Base-by-base conservation (phyloP, 64 coral and sea anemone genomes). In the Dendronephthya gigantea region DNA sequence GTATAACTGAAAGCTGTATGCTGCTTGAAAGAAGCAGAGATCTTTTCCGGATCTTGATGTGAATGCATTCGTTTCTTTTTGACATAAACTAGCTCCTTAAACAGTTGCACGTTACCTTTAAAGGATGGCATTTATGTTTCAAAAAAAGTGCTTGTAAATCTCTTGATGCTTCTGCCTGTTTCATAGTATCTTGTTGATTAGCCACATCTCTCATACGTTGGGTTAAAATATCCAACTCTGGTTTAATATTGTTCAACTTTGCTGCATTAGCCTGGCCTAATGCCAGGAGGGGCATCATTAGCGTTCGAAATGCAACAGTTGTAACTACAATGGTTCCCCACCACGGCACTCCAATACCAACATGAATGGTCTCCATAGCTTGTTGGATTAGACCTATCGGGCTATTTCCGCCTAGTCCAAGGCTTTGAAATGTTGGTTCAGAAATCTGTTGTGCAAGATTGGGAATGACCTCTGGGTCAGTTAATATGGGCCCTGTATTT, bases 31-130 rank as follows among this genome's bases (percentile, higher is more conserved):
- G n/a, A n/a, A n/a, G n/a, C n/a, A 45, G 41, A 45, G 41, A 45
- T 45, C 41, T 5, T n/a, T 66, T 8, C 58, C 14, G 29, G 58
- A 45, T 17, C 29, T 66, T 15, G n/a, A n/a, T n/a, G n/a, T n/a
- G n/a, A n/a, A n/a, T n/a, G n/a, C n/a, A n/a, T n/a, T n/a, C n/a
- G n/a, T n/a, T n/a, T n/a, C n/a, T n/a, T n/a, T n/a, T n/a, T n/a
- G n/a, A n/a, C n/a, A n/a, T n/a, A n/a, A n/a, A n/a, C n/a, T n/a
- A n/a, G n/a, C n/a, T n/a, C n/a, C n/a, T n/a, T n/a, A n/a, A n/a
- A n/a, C n/a, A n/a, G n/a, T n/a, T n/a, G n/a, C n/a, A n/a, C n/a
- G 32, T 36, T 91, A 97, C 94, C 92, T 91, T 97, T 10, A 93
- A 49, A 35, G 95, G 95, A 85, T 93, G 92, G 59, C 95, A 98